Evolutionary conservation across 2,113 vertebrate genomes (phyloP), one percentile per base, ranked within the genome.

Genomic region (Eleginops maclovinus): DNA sequence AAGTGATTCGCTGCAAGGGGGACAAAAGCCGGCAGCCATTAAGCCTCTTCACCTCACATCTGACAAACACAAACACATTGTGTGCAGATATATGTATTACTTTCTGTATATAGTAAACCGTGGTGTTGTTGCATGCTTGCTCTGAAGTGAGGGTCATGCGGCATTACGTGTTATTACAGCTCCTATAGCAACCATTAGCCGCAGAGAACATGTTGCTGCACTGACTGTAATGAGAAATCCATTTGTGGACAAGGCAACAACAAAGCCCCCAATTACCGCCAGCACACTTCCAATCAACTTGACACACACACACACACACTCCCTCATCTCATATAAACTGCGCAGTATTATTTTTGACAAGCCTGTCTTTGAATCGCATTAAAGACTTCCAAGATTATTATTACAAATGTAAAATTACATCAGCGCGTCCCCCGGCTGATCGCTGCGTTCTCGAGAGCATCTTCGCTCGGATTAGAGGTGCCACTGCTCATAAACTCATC

Each of bases 321-420:
- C 84, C 44, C 82, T 83, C 63, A 72, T 81, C 90, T 90, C 81
- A 75, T 87, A 76, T 75, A 71, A 88, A 90, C 83, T 56, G 40
- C 4, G 0, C 78, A 3, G 9, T 81, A 90, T 89, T 84, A 81
- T 85, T 91, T 79, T 59, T 92, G 92, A 92, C 90, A 91, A 65
- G 85, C 79, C 84, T 74, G 88, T 64, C 81, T 91, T 84, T 86
- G 90, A 89, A 82, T 89, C 72, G 74, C 79, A 90, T 93, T 93
- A 91, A 91, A 93, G 79, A 86, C 90, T 92, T 91, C 89, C 89
- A 75, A 82, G 88, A 93, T 90, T 90, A 91, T 93, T 90, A 87
- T 92, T 89, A 88, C 90, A 83, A 78, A 90, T 89, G 89, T 87
- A 83, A 83, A 90, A 91, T 91, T 87, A 84, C 87, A 91, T 89